phyloP scores from a whole-genome alignment of 2,797 vertebrate species.

The Spinibarbus caldwelli region DNA sequence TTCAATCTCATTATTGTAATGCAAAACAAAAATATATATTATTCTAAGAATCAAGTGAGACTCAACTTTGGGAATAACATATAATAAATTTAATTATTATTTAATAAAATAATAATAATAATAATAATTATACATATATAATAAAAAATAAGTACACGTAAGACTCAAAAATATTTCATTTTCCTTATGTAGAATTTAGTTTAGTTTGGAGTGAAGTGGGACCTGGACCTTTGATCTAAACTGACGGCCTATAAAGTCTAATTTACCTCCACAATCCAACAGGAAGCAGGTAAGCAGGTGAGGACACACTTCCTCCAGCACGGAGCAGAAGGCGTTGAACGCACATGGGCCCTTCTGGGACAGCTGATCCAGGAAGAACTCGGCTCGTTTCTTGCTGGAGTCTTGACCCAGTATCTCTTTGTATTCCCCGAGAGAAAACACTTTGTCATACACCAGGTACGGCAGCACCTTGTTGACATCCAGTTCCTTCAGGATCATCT shows the following conservation, averaged over 20 bases:
- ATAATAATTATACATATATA: too few species aligned
- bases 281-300: constrained; percentile 88
- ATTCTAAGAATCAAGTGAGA: too few species aligned
- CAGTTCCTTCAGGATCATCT: constrained; percentile 83
- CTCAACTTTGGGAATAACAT: too few species aligned
- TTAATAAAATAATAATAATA: too few species aligned
- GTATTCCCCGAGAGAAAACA: constrained; percentile 89
- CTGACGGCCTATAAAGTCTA: not conserved
- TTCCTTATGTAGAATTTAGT: too few species aligned
- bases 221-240: not conserved
- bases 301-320: constrained; percentile 90
- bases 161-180: too few species aligned
- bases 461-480: constrained; percentile 85
- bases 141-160: too few species aligned
- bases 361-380: constrained; percentile 86
- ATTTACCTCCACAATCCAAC: constrained; percentile 86
- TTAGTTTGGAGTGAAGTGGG: not conserved
- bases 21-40: not conserved
- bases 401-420: constrained; percentile 85
- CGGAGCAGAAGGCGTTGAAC: constrained; percentile 85
- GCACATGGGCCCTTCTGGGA: constrained; percentile 84
- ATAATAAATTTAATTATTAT: too few species aligned
- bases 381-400: constrained; percentile 75
- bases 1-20: not conserved
- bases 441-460: constrained; percentile 84